Base-by-base conservation (phyloP, 2,888 invertebrate species). In the Chirona hameri region DNA sequence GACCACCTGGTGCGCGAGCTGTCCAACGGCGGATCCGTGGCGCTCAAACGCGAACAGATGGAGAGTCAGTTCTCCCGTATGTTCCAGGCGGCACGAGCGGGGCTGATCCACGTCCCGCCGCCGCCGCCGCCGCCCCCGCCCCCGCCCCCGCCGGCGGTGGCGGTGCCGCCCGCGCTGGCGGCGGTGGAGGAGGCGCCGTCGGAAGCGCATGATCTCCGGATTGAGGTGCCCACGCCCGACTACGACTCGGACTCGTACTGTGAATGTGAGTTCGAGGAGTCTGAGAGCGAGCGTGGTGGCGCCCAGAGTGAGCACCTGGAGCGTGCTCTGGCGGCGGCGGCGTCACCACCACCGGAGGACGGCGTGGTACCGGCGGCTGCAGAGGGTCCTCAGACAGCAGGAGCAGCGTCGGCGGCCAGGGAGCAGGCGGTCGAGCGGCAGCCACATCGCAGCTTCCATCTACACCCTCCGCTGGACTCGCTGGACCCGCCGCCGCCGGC, bases 11-110 rank as follows among this genome's bases (percentile, higher is more conserved):
- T 79, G 15, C 31, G n/a, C 7, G 57, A 29, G 4, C 46, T 83
- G 79, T 82, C 82, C n/a, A 18, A 5, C 46, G 76, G 76, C n/a
- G 83, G 82, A 15, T 84, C 84, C 0, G 84, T 85, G n/a, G 84
- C 85, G 31, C 57, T 84, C 21, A 84, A 83, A 81, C 82, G 85
- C 55, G 83, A 83, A 55, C 84, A 85, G 80, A 81, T 85, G 79
- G 85, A 85, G 82, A 84, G 65, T 57, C 84, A 84, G 72, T 84
- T 85, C 31, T 83, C 85, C n/a, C 84, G 83, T 14, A 84, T 84
- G 10, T 57, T 85, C 31, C 81, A 84, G 82, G 83, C 72, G 82
- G 76, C 46, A 39, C 82, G 48, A 81, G 82, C 18, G 69, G 81
- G 55, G 46, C 55, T 21, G 29, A 79, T 15, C 76, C 82, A 48